phyloP scores from a whole-genome alignment of 2,888 invertebrate genomes.

The Tenthredo notha region DNA sequence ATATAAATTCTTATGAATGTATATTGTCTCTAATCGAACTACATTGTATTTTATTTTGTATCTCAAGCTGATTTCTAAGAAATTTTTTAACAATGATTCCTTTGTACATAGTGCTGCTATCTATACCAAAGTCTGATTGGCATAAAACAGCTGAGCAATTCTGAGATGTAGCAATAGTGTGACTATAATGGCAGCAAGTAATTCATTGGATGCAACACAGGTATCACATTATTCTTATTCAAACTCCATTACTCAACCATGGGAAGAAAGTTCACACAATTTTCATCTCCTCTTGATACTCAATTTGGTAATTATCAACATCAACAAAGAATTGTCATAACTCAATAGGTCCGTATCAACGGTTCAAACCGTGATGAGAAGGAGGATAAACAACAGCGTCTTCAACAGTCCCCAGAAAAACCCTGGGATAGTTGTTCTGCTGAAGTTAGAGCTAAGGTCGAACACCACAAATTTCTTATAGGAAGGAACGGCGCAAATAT shows the following conservation, averaged over 20 bases:
- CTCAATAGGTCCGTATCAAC: slow-evolving; percentile 85
- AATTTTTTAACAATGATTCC: too few relatives aligned
- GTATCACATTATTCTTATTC: not conserved
- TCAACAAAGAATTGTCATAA: not conserved
- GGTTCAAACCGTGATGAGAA: slow-evolving; percentile 98
- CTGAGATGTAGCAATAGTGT: not conserved
- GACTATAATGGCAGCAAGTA: not conserved
- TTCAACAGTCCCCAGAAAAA: slow-evolving; percentile 92
- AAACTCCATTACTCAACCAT: not conserved
- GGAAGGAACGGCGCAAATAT: slow-evolving; percentile 81
- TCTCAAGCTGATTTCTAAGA: too few relatives aligned
- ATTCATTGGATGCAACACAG: not conserved
- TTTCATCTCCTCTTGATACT: not conserved
- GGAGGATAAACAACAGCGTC: slow-evolving; percentile 91
- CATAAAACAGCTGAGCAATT: not conserved
- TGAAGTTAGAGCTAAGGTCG: slow-evolving; percentile 94
- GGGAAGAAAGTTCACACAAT: not conserved
- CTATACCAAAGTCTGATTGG: too few relatives aligned
- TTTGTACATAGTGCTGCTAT: too few relatives aligned
- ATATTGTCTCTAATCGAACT: too few relatives aligned
- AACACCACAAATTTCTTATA: slow-evolving; percentile 84
- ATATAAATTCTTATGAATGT: too few relatives aligned
- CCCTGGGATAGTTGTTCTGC: slow-evolving; percentile 93
- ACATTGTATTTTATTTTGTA: too few relatives aligned
- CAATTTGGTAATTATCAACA: not conserved